Conservation (phyloP, 1,140 invertebrate species). For the Drosophila hydei region DNA sequence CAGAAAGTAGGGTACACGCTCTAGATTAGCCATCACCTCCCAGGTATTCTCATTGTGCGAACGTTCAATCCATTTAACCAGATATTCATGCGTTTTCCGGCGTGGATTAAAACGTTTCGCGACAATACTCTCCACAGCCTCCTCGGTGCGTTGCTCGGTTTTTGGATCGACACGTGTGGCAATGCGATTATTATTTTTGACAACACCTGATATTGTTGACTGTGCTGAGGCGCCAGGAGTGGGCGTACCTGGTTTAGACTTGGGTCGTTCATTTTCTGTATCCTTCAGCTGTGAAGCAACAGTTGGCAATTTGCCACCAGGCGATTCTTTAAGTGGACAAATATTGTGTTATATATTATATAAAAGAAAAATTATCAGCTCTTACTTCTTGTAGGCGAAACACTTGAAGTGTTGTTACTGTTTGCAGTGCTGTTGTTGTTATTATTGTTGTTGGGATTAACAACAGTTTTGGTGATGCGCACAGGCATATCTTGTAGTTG, state of each 20-base stretch:
- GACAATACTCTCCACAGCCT: slow-evolving; percentile 90
- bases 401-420: slow-evolving; percentile 38
- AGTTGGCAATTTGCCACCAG: slow-evolving; percentile 55
- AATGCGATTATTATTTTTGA: slow-evolving; percentile 67
- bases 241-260: slow-evolving; percentile 59
- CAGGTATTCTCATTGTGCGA: slow-evolving; percentile 90
- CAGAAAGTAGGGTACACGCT: slow-evolving; percentile 89
- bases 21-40: slow-evolving; percentile 90
- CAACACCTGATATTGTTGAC: slow-evolving; percentile 12
- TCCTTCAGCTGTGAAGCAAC: slow-evolving; percentile 61
- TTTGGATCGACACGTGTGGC: slow-evolving; percentile 76
- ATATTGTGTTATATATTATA: neutral
- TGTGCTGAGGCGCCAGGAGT: slow-evolving; percentile 19
- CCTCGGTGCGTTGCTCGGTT: slow-evolving; percentile 74
- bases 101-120: slow-evolving; percentile 92
- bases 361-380: neutral
- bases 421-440: slow-evolving; percentile 61
- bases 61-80: slow-evolving; percentile 93
- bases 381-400: slow-evolving; percentile 64
- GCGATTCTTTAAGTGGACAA: slow-evolving; percentile 38
- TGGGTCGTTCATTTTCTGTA: slow-evolving; percentile 69
- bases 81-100: slow-evolving; percentile 90
- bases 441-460: slow-evolving; percentile 74
- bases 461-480: slow-evolving; percentile 83
- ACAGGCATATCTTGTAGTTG: slow-evolving; percentile 83